Evolutionary conservation across 1,140 invertebrate genomes (phyloP).

Genomic region (Augochlora pura): DNA sequence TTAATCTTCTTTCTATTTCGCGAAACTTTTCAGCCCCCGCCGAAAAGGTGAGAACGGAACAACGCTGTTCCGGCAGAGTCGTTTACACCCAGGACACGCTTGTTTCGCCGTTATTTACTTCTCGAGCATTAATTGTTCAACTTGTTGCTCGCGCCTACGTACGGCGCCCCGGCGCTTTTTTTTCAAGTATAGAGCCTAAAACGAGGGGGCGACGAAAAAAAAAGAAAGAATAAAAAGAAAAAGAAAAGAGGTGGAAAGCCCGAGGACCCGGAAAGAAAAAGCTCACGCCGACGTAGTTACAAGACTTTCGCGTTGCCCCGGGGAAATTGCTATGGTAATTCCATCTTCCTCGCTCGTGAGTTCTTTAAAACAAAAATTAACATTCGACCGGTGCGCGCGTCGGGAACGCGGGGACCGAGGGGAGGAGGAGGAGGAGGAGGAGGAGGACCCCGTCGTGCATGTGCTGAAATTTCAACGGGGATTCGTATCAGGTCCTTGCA

Average conservation of each 20-base stretch:
- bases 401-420: background rate
- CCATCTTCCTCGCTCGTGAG: slow-evolving; percentile 31
- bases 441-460: background rate
- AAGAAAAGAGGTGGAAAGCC: background rate
- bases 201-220: slow-evolving; percentile 1
- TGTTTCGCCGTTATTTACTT: slow-evolving; percentile 31
- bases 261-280: slow-evolving; percentile 3
- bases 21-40: background rate
- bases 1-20: background rate
- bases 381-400: slow-evolving; percentile 31
- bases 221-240: no score
- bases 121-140: slow-evolving; percentile 26
- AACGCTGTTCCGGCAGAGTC: background rate
- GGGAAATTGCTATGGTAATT: slow-evolving; percentile 61
- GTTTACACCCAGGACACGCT: slow-evolving; percentile 5
- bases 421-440: no score
- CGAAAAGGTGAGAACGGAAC: background rate
- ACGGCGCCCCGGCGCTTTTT: slow-evolving; percentile 39
- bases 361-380: slow-evolving; percentile 57
- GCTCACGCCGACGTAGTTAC: slow-evolving; percentile 39
- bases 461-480: slow-evolving; percentile 10
- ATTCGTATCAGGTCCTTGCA: background rate
- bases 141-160: slow-evolving; percentile 48
- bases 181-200: slow-evolving; percentile 25
- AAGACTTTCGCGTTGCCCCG: slow-evolving; percentile 53